Evolutionary conservation across 1,140 invertebrate genomes (phyloP).

Genomic region (Atta texana): DNA sequence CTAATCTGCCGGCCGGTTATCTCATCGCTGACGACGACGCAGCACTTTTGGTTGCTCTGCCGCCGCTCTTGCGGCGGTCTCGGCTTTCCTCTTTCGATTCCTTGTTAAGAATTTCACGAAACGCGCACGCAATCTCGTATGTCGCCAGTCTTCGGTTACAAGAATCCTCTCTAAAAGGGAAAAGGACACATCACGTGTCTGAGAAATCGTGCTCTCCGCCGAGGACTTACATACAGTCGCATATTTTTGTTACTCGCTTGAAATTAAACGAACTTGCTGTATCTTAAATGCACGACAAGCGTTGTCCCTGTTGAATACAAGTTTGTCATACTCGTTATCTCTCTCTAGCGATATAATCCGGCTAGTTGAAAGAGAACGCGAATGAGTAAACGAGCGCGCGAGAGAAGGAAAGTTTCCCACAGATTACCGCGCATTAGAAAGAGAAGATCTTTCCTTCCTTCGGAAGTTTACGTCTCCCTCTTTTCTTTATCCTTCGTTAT

Average conservation of each 20-base stretch:
- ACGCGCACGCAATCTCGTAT: slow-evolving; percentile 57
- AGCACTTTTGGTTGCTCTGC: slow-evolving; percentile 67
- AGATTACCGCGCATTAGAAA: slow-evolving; percentile 47
- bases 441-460: slow-evolving; percentile 40
- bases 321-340: slow-evolving; percentile 57
- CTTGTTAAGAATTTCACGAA: slow-evolving; percentile 67
- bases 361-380: slow-evolving; percentile 29
- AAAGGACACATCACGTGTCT: slow-evolving; percentile 51
- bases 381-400: neutral
- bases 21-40: slow-evolving; percentile 68
- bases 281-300: slow-evolving; percentile 37
- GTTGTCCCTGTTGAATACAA: slow-evolving; percentile 26
- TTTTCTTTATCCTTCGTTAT: slow-evolving; percentile 32
- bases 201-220: neutral
- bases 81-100: slow-evolving; percentile 53
- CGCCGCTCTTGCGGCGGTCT: slow-evolving; percentile 34
- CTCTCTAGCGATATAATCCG: slow-evolving; percentile 55
- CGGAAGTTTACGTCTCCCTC: slow-evolving; percentile 17
- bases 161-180: slow-evolving; percentile 62
- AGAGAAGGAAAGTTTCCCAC: slow-evolving; percentile 63
- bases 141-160: slow-evolving; percentile 57
- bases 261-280: slow-evolving; percentile 48
- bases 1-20: slow-evolving; percentile 73
- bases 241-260: slow-evolving; percentile 47
- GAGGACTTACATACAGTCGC: neutral